Conservation (phyloP, 2,888 invertebrate genomes). For the Dendrolimus pini region DNA sequence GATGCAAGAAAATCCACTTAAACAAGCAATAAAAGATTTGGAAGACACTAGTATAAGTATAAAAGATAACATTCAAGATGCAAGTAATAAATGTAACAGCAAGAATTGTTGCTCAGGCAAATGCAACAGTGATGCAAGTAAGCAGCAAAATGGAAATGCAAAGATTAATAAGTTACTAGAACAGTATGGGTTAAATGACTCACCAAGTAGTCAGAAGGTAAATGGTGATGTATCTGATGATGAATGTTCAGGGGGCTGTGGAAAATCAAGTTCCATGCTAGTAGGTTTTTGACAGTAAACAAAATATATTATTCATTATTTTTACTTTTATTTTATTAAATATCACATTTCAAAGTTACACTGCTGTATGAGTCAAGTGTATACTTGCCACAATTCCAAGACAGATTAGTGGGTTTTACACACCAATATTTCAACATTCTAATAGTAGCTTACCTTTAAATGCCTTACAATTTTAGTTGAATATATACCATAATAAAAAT, state of each 20-base stretch:
- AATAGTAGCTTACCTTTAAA: too few relatives aligned
- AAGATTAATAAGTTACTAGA: conserved; percentile 42
- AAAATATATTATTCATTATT: conserved; percentile 10
- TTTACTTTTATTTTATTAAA: conserved; percentile 11
- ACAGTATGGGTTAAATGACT: conserved; percentile 39
- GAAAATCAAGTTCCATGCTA: conserved; percentile 41
- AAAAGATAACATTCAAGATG: conserved; percentile 16
- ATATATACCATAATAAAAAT: too few relatives aligned
- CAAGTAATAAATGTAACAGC: conserved; percentile 23
- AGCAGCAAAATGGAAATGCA: conserved; percentile 21
- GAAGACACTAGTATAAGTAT: conserved; percentile 23
- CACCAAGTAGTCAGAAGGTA: conserved; percentile 10
- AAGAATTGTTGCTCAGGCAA: conserved; percentile 31
- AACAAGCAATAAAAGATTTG: conserved; percentile 35
- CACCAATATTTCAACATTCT: too few relatives aligned
- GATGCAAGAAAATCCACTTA: conserved; percentile 18
- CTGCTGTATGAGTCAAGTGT: too few relatives aligned
- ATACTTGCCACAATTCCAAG: too few relatives aligned
- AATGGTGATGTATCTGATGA: conserved; percentile 24
- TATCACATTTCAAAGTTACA: too few relatives aligned
- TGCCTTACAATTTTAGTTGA: too few relatives aligned
- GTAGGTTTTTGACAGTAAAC: conserved; percentile 40
- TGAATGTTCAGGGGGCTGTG: conserved; percentile 50
- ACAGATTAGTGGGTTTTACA: too few relatives aligned
- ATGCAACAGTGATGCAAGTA: conserved; percentile 21